These are phyloP conservation scores for Drosophila virilis DNA, from an alignment of 1,140 invertebrate species.

Conservation along the genomic window DNA sequence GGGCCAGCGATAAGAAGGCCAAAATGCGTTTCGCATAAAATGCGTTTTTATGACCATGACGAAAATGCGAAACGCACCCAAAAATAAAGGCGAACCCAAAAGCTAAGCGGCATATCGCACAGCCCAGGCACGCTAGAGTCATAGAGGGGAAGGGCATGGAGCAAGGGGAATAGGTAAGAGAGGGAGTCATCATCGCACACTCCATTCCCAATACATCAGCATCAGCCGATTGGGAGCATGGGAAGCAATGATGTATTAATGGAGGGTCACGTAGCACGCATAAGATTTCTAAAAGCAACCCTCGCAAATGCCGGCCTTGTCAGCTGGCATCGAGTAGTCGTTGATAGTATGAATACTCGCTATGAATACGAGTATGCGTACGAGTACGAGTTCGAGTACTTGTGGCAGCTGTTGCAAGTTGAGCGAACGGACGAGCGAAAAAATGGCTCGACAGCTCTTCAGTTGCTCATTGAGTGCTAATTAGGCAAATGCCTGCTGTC, in stretches of 20 bases:
- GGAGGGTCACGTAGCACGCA: slow-evolving; percentile 71
- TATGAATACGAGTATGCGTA: not conserved
- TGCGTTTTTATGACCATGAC: slow-evolving; percentile 80
- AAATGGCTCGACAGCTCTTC: slow-evolving; percentile 49
- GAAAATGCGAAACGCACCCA: slow-evolving; percentile 61
- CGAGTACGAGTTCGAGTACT: slow-evolving; percentile 7
- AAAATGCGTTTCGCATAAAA: slow-evolving; percentile 82
- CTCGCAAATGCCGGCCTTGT: slow-evolving; percentile 37
- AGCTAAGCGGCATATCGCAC: slow-evolving; percentile 29
- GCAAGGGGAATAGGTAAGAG: slow-evolving; percentile 22
- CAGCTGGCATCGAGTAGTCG: too few relatives aligned
- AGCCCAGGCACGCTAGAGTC: slow-evolving; percentile 11
- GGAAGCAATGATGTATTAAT: slow-evolving; percentile 75
- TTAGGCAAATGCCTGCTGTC: slow-evolving; percentile 73
- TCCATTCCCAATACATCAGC: slow-evolving; percentile 56
- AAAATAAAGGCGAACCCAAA: slow-evolving; percentile 55
- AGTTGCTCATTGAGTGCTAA: slow-evolving; percentile 75
- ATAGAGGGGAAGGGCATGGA: too few relatives aligned
- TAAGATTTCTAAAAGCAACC: slow-evolving; percentile 77
- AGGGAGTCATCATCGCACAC: slow-evolving; percentile 17
- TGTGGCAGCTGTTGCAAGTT: slow-evolving; percentile 37
- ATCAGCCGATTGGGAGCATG: slow-evolving; percentile 32
- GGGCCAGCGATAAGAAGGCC: slow-evolving; percentile 61
- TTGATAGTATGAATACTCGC: too few relatives aligned
- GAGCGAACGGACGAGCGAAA: slow-evolving; percentile 15